Conservation (phyloP, 2,113 vertebrate genomes). For the Paedocypris sp. region DNA sequence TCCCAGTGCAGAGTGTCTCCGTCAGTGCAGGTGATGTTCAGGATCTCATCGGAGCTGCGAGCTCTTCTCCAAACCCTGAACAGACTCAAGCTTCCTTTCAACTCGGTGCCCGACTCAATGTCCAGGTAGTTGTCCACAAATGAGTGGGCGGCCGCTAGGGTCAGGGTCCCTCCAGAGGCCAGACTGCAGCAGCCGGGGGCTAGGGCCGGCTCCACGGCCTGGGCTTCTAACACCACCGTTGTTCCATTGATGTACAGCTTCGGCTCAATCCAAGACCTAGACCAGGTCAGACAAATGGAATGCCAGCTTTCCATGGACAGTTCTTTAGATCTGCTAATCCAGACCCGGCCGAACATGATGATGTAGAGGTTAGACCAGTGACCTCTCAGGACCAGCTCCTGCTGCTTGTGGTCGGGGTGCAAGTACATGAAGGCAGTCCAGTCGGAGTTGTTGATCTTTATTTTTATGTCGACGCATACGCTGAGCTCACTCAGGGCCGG, state of each 20-base stretch:
- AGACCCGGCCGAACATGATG: constrained; percentile 58
- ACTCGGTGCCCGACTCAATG: not conserved
- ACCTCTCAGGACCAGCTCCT: constrained; percentile 59
- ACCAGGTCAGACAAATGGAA: constrained; percentile 65
- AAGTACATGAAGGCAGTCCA: constrained; percentile 73
- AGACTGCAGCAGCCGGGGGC: constrained; percentile 15
- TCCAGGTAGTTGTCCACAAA: constrained; percentile 13
- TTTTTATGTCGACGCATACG: constrained; percentile 58
- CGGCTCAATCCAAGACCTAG: constrained; percentile 39
- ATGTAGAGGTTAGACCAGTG: constrained; percentile 41
- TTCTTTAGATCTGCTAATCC: constrained; percentile 23
- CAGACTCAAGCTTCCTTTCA: constrained; percentile 58
- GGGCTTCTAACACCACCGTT: not conserved
- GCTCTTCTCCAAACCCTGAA: constrained; percentile 72
- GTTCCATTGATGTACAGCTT: constrained; percentile 56
- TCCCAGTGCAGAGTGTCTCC: constrained; percentile 70
- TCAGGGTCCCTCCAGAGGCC: constrained; percentile 56
- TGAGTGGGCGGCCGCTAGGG: constrained; percentile 59
- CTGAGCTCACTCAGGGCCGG: constrained; percentile 63
- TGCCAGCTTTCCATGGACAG: constrained; percentile 55
- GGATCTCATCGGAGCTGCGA: constrained; percentile 47
- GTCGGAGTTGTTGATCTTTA: constrained; percentile 18
- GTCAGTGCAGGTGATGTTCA: constrained; percentile 44
- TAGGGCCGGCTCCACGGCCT: not conserved
- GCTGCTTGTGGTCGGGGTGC: constrained; percentile 15